Evolutionary conservation across 2,888 invertebrate species (phyloP).

Genomic region (Agrilus cyanescens): DNA sequence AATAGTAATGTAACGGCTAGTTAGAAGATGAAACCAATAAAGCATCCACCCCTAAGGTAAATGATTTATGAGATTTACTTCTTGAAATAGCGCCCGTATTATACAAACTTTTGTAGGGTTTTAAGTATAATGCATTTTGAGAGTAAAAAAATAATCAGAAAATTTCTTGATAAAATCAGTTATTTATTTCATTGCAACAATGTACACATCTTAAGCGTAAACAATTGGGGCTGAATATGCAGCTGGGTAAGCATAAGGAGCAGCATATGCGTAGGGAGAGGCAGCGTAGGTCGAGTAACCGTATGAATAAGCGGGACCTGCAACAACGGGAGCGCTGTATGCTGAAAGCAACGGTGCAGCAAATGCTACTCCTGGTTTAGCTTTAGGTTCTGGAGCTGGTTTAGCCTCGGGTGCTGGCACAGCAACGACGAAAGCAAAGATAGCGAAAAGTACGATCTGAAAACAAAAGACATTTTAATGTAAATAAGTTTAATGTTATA

Average conservation of each 20-base stretch:
- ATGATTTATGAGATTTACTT: too few relatives aligned
- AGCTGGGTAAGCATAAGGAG: conserved; percentile 6
- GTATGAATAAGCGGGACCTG: background rate
- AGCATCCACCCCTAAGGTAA: too few relatives aligned
- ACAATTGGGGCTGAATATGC: conserved; percentile 14
- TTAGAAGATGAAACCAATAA: too few relatives aligned
- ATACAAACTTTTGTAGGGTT: too few relatives aligned
- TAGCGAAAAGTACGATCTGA: conserved; percentile 38
- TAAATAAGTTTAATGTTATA: too few relatives aligned
- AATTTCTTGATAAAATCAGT: too few relatives aligned
- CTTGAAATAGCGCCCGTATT: too few relatives aligned
- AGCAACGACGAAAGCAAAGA: conserved; percentile 39
- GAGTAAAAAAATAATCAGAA: too few relatives aligned
- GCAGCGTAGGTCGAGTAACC: background rate
- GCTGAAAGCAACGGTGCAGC: background rate
- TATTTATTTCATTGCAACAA: background rate
- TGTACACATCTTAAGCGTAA: conserved; percentile 10
- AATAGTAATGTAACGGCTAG: too few relatives aligned
- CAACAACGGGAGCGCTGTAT: conserved; percentile 3
- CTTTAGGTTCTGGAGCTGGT: conserved; percentile 28
- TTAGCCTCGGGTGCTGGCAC: conserved; percentile 34
- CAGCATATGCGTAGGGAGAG: background rate
- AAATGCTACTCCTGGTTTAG: conserved; percentile 25
- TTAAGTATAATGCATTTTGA: too few relatives aligned
- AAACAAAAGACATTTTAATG: conserved; percentile 21